A percentile compares a stretch with the other conserved stretches of the same genome.
These are phyloP conservation scores for Drosophila grimshawi DNA, from an alignment of 1,140 invertebrate species.

Conservation along the genomic window DNA sequence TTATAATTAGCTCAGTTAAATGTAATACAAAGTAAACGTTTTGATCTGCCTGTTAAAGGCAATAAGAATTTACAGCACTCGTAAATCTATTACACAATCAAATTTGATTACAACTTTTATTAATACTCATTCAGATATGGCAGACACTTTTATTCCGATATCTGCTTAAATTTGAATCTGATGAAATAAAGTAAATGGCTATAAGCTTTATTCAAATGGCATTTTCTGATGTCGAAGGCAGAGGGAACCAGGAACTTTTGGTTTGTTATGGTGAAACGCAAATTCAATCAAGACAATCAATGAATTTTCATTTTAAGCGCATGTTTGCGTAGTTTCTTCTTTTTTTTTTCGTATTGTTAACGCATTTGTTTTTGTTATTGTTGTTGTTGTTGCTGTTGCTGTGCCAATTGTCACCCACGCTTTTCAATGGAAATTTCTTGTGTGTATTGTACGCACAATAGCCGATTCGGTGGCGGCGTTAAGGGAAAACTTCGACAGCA, in stretches of 20 bases:
- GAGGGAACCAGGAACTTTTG: slow-evolving; percentile 7
- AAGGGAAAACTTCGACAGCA: slow-evolving; percentile 33
- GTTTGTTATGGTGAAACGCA: slow-evolving; percentile 36
- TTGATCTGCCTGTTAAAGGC: background rate
- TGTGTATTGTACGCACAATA: slow-evolving; percentile 15
- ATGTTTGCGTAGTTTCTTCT: slow-evolving; percentile 63
- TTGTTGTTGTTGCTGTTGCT: slow-evolving; percentile 9
- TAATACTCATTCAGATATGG: background rate
- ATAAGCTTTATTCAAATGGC: slow-evolving; percentile 45
- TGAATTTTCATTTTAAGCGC: slow-evolving; percentile 75
- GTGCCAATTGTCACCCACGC: slow-evolving; percentile 26
- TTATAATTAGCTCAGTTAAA: too few species aligned
- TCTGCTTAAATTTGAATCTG: background rate
- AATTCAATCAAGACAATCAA: slow-evolving; percentile 76
- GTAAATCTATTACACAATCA: slow-evolving; percentile 46
- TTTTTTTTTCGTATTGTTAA: background rate
- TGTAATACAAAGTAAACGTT: too few species aligned
- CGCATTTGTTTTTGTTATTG: slow-evolving; percentile 34
- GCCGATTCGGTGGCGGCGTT: background rate
- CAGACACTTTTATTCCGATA: background rate
- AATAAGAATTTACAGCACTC: slow-evolving; percentile 16
- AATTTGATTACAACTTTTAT: slow-evolving; percentile 49
- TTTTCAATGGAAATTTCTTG: slow-evolving; percentile 53
- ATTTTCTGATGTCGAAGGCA: slow-evolving; percentile 26
- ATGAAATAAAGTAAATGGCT: slow-evolving; percentile 5